Percentiles rank a stretch among this genome's conserved stretches.
These are phyloP conservation scores for Patella vulgata DNA, from an alignment of 1,140 invertebrate species.

Conservation along the genomic window DNA sequence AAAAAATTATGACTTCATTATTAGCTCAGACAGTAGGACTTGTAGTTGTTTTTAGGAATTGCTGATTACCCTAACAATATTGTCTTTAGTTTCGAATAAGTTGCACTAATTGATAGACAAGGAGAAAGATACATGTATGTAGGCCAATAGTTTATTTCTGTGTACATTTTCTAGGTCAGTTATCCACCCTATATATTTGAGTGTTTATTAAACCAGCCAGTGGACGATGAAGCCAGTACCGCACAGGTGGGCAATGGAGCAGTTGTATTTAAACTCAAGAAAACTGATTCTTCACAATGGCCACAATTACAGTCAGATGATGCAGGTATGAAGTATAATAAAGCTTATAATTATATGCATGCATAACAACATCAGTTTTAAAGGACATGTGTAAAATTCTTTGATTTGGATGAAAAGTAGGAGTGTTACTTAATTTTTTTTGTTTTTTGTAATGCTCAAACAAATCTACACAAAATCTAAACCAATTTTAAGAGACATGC, in stretches of 20 bases:
- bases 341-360: neutral
- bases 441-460: too few species aligned
- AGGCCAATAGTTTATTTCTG: too few species aligned
- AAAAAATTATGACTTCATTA: too few species aligned
- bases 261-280: conserved; percentile 61
- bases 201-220: conserved; percentile 53
- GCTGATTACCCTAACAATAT: too few species aligned
- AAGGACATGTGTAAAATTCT: neutral
- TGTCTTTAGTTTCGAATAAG: too few species aligned
- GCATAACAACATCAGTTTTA: neutral
- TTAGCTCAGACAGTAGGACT: too few species aligned
- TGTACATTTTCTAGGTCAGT: conserved; percentile 50
- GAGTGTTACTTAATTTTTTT: neutral
- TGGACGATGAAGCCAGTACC: conserved; percentile 55
- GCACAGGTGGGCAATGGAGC: conserved; percentile 62
- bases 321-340: conserved; percentile 47
- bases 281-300: conserved; percentile 54
- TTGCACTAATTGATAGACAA: neutral
- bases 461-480: too few species aligned
- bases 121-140: neutral
- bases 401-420: neutral
- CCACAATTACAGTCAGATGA: conserved; percentile 46
- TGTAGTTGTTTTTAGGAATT: too few species aligned
- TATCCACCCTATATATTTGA: conserved; percentile 66
- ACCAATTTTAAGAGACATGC: too few species aligned